Evolutionary conservation across 1,140 invertebrate genomes (phyloP).

Genomic region (Hylaeus volcanicus): DNA sequence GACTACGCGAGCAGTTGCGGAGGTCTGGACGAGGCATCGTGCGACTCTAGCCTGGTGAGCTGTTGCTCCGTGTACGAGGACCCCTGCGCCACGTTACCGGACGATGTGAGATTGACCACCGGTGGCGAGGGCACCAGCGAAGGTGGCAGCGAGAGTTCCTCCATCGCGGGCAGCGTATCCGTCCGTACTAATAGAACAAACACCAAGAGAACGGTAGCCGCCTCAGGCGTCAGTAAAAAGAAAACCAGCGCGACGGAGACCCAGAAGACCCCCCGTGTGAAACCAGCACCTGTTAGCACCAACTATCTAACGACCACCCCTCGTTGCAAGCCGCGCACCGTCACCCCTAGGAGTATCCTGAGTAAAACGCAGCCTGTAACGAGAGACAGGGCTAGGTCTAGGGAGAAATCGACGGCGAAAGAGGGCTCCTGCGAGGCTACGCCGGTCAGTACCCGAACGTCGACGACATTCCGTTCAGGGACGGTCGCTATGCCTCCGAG

Average conservation of each 20-base stretch:
- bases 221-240: conserved; percentile 71
- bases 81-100: conserved; percentile 81
- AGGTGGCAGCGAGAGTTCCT: conserved; percentile 88
- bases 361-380: conserved; percentile 76
- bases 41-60: conserved; percentile 88
- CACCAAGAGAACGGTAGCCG: conserved; percentile 51
- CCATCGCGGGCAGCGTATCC: conserved; percentile 81
- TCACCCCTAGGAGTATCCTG: conserved; percentile 78
- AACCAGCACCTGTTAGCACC: conserved; percentile 40
- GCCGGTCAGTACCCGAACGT: conserved; percentile 10
- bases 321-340: conserved; percentile 79
- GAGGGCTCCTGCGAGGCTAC: conserved; percentile 31
- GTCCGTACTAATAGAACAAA: conserved; percentile 61
- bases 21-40: conserved; percentile 82
- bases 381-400: conserved; percentile 80
- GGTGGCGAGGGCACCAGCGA: conserved; percentile 84
- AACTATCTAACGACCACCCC: conserved; percentile 41
- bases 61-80: conserved; percentile 87
- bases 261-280: conserved; percentile 56
- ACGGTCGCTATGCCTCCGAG: conserved; percentile 25
- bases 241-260: conserved; percentile 56
- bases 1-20: conserved; percentile 84
- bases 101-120: conserved; percentile 78
- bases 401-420: conserved; percentile 73
- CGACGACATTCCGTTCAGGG: conserved; percentile 39